Conservation (phyloP, 2,888 invertebrate species). For the Tachina fera region DNA sequence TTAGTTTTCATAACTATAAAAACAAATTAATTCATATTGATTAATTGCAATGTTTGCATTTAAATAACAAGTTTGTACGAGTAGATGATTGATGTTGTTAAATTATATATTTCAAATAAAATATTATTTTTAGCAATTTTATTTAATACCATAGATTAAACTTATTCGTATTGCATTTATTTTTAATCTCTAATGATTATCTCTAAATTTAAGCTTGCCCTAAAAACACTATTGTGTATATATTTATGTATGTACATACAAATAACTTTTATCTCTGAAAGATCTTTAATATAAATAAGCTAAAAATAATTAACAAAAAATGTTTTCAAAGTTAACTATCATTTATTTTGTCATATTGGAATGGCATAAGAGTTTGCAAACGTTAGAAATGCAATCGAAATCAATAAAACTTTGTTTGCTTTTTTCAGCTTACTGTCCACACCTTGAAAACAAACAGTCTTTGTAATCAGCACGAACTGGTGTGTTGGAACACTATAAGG, state of each 20-base stretch:
- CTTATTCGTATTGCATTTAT: too few relatives aligned
- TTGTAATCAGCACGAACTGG: constrained; percentile 14
- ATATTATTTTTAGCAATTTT: too few relatives aligned
- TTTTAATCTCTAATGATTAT: too few relatives aligned
- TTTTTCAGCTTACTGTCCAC: neutral
- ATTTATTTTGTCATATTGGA: neutral
- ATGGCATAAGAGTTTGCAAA: neutral
- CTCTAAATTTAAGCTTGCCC: too few relatives aligned
- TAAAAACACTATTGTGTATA: neutral
- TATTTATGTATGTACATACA: neutral
- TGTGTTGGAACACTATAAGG: constrained; percentile 54
- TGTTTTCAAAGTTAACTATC: neutral
- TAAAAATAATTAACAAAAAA: neutral
- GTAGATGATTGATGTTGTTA: too few relatives aligned
- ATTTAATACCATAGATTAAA: too few relatives aligned
- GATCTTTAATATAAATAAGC: neutral
- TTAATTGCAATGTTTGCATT: neutral
- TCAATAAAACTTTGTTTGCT: neutral
- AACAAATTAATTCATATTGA: constrained; percentile 1
- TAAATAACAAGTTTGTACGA: too few relatives aligned
- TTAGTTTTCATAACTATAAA: neutral
- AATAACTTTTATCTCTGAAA: too few relatives aligned
- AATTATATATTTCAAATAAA: too few relatives aligned
- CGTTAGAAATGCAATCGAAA: neutral
- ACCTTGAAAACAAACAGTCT: neutral